A percentile compares a stretch with the other conserved stretches of the same genome.
Evolutionary conservation across 2,113 vertebrate genomes (phyloP).

Genomic region (Scalopus aquaticus): DNA sequence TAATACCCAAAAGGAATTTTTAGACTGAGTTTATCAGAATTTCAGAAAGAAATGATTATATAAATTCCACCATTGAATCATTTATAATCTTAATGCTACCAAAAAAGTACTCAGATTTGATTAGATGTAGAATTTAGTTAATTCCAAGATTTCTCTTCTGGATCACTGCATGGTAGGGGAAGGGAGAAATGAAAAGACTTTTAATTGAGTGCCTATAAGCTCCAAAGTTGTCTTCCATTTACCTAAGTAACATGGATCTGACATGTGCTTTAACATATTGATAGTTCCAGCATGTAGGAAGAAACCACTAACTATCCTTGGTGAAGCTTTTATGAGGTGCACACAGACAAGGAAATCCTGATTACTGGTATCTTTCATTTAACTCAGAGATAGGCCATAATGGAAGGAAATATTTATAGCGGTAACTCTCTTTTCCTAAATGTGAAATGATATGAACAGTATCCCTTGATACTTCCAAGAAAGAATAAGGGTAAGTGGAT

Average conservation of each 20-base stretch:
- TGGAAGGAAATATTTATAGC: not conserved
- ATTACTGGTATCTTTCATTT: not conserved
- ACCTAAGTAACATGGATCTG: not conserved
- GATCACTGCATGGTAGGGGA: not conserved
- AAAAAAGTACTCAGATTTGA: slow-evolving; percentile 25
- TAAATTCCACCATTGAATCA: slow-evolving; percentile 20
- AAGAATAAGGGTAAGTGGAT: not conserved
- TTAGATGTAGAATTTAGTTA: slow-evolving; percentile 29
- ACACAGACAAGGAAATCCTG: not conserved
- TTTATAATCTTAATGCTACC: not conserved
- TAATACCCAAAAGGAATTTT: not conserved
- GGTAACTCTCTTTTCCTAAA: not conserved
- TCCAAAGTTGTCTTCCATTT: not conserved
- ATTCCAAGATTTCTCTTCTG: not conserved
- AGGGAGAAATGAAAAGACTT: not conserved
- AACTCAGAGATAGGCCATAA: not conserved
- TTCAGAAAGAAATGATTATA: not conserved
- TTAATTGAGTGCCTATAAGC: not conserved
- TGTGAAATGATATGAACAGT: not conserved
- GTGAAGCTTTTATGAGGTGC: not conserved
- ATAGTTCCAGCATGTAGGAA: not conserved
- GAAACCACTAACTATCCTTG: not conserved
- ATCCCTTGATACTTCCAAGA: not conserved
- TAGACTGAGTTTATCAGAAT: not conserved
- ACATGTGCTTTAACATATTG: not conserved